Conservation (phyloP, 2,113 vertebrate genomes). For the Siniperca knerii region DNA sequence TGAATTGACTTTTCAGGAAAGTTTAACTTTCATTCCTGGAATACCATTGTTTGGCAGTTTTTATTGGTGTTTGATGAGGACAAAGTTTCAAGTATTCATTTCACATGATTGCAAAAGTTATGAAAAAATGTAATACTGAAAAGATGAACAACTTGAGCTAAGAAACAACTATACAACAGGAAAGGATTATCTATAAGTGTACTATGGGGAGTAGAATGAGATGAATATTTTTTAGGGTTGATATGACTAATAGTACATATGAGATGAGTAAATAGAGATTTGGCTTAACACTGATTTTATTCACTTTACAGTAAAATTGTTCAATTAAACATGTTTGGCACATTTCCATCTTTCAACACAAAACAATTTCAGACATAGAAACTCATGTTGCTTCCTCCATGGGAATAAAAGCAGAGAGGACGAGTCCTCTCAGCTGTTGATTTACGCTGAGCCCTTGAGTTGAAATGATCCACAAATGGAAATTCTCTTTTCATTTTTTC, state of each 20-base stretch:
- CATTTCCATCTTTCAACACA: not conserved
- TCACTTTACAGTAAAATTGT: not conserved
- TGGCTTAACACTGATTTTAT: not conserved
- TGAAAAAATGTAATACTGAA: not conserved
- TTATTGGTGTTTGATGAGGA: not conserved
- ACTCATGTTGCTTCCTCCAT: not conserved
- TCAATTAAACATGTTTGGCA: not conserved
- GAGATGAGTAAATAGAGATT: not conserved
- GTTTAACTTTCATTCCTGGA: not conserved
- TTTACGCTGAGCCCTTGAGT: not conserved
- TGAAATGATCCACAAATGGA: not conserved
- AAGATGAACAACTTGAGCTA: not conserved
- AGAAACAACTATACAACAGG: not conserved
- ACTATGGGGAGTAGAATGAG: not conserved
- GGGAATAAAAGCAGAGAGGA: not conserved
- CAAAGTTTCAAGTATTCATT: not conserved
- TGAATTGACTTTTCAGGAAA: no score
- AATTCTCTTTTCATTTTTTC: not conserved
- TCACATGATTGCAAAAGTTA: not conserved
- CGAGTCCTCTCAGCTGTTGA: not conserved
- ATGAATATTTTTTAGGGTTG: not conserved
- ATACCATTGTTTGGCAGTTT: not conserved
- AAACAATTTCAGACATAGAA: not conserved
- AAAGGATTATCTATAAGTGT: not conserved
- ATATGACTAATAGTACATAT: not conserved